Base-by-base conservation (phyloP, 1,140 invertebrate genomes). In the Mya arenaria region DNA sequence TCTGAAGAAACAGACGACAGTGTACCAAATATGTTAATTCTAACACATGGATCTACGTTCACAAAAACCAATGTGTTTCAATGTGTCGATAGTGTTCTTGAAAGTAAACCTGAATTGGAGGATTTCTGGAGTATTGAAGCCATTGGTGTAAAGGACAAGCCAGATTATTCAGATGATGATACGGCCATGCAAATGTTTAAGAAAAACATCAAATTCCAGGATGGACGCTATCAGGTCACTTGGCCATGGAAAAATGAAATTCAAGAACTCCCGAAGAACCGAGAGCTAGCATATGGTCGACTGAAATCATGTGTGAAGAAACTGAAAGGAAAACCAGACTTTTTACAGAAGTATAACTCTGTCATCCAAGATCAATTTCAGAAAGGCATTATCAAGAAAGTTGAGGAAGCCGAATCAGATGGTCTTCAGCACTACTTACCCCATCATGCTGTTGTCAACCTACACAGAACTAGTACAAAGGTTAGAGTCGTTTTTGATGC, bases 401-500 rank as follows among this genome's bases (percentile, higher is more conserved):
- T 48, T 37, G n/a, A 71, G 17, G 23, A 13, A 19, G 28, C 41
- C 23, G 23, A 6, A 30, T 41, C 36, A 28, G 39, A 25, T 71
- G 19, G 41, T 48, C n/a, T 28, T n/a, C 5, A 28, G 41, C 39
- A 71, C 19, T 79, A 79, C 69, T 58, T 79, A 44, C 75, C 68
- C 19, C 68, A 71, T 52, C 68, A 71, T 28, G 37, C 68, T 8
- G 68, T 71, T 41, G 30, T 71, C 6, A 41, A 17, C 15, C 36
- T 13, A 23, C 2, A 71, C 17, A 71, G 52, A 52, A 44, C 37
- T 13, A 71, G 37, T 28, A 71, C 68, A 23, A 71, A 48, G 25
- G 4, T 48, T 10, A 1, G 68, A 28, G 41, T 71, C 10, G 39
- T 44, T 28, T 71, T 28, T 23, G 68, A 71, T 2, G 68, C 68